These are phyloP conservation scores for Cryptus armator DNA, from an alignment of 2,888 invertebrate species.

Conservation along the genomic window DNA sequence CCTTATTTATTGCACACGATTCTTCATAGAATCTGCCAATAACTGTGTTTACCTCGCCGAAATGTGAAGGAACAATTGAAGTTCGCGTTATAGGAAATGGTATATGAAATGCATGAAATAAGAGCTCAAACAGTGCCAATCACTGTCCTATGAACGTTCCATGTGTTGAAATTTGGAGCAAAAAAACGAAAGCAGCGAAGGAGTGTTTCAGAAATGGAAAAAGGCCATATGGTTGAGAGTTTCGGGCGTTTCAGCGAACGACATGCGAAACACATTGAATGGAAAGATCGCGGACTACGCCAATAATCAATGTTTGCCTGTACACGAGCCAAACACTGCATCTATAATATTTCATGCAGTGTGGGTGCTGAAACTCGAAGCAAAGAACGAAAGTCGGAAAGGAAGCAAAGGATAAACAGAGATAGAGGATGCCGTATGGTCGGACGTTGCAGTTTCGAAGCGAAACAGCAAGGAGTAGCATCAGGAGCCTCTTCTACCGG, in stretches of 20 bases:
- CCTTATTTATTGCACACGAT: neutral
- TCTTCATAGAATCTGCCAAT: neutral
- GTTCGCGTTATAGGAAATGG: too few relatives aligned
- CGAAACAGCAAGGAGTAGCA: constrained; percentile 17
- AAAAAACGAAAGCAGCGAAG: too few relatives aligned
- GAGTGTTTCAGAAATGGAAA: too few relatives aligned
- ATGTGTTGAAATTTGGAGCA: too few relatives aligned
- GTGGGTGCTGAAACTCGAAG: constrained; percentile 15
- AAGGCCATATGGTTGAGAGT: too few relatives aligned
- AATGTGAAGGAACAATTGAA: neutral
- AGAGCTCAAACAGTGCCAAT: too few relatives aligned
- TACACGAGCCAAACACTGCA: neutral
- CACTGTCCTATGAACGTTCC: too few relatives aligned
- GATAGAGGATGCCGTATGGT: neutral
- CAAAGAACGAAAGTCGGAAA: neutral
- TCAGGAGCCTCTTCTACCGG: constrained; percentile 19
- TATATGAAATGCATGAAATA: too few relatives aligned
- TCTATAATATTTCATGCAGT: neutral
- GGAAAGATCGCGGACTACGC: neutral
- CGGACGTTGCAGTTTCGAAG: neutral
- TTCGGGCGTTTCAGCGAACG: too few relatives aligned
- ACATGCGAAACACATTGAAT: neutral
- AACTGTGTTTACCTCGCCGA: neutral
- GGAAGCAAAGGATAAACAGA: constrained; percentile 13
- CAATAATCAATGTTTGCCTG: neutral